phyloP scores from a whole-genome alignment of 2,888 invertebrate species.

The Rhogogaster chlorosoma region DNA sequence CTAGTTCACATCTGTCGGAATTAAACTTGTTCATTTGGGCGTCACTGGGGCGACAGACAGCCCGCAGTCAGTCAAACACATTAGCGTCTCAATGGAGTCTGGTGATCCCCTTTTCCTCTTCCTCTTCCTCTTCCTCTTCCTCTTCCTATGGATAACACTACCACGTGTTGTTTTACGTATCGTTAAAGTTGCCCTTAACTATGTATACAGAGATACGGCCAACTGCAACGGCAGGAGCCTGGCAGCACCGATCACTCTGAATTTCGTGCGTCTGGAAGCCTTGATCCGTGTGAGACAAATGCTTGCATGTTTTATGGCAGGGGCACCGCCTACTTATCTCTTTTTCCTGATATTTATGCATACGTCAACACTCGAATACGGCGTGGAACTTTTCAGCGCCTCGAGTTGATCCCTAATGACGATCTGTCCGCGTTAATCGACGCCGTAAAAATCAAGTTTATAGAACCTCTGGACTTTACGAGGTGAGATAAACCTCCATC shows the following conservation, averaged over 20 bases:
- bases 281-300: neutral
- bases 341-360: conserved; percentile 10
- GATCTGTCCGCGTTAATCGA: conserved; percentile 37
- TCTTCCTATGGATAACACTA: conserved; percentile 1
- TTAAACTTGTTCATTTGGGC: neutral
- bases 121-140: conserved; percentile 19
- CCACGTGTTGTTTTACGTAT: conserved; percentile 37
- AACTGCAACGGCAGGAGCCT: neutral
- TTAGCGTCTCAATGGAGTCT: conserved; percentile 32
- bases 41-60: conserved; percentile 4
- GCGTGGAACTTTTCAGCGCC: neutral
- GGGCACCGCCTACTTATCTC: neutral
- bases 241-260: neutral
- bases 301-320: neutral
- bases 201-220: neutral
- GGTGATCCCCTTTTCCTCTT: conserved; percentile 15
- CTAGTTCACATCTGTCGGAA: neutral
- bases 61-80: conserved; percentile 33
- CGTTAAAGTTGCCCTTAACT: neutral
- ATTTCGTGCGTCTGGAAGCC: neutral
- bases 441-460: conserved; percentile 34
- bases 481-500: neutral
- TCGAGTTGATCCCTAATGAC: conserved; percentile 37
- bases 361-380: neutral
- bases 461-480: conserved; percentile 32